Evolutionary conservation across 2,888 invertebrate species (phyloP), one percentile per base, ranked within the genome.

Genomic region (Gasteruption jaculator): DNA sequence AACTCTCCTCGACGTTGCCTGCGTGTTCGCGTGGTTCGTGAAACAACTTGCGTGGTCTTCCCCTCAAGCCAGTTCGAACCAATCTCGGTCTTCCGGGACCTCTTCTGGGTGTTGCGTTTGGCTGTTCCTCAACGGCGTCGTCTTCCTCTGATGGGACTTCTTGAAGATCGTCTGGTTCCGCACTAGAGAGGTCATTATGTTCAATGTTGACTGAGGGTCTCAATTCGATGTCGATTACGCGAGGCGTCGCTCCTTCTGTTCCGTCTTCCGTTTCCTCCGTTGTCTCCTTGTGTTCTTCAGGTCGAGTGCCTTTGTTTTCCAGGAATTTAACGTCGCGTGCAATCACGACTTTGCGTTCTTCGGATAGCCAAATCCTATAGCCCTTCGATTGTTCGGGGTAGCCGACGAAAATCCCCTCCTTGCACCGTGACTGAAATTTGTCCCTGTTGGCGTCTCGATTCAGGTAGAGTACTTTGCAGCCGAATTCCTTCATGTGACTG

Each of bases 1-100:
- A 27, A 20, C 29, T 35, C 7, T 36, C 41, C 11, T 26, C 2
- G n/a, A 5, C 29, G 6, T 29, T 5, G 29, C 5, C 6, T 11
- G 6, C 6, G 4, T 35, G n/a, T 7, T n/a, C 35, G n/a, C 5
- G 5, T 14, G 4, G 19, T n/a, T 35, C 12, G n/a, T 21, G 6
- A n/a, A n/a, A n/a, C n/a, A n/a, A n/a, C 11, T 29, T 29, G 29
- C 29, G 11, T 11, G 29, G 29, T 29, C 29, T 6, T 29, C 29
- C 11, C 11, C 29, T 6, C 6, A 6, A 11, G n/a, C 29, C 29
- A 5, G 29, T n/a, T 11, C 29, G 29, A 11, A 8, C 29, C 11
- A 29, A 5, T 29, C 11, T 6, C 6, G 29, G 29, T 29, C 29
- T 29, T 29, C 29, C 29, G 6, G 6, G 11, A 29, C 11, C 29